Conservation (phyloP, 2,888 invertebrate species). For the Zaprionus lineosus region DNA sequence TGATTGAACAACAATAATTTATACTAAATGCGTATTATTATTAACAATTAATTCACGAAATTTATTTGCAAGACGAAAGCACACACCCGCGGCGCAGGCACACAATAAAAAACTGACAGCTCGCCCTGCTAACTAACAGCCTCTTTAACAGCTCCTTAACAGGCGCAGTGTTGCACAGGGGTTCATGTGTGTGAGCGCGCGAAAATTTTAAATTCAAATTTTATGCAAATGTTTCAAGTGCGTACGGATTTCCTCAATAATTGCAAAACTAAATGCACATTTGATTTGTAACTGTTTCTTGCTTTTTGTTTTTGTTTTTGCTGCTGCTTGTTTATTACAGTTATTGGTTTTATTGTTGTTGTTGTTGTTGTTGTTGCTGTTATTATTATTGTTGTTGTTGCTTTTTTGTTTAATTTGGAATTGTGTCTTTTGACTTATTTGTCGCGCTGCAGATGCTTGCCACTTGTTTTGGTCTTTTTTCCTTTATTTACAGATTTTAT, state of each 20-base stretch:
- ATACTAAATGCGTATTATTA: constrained; percentile 18
- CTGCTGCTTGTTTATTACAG: too few relatives aligned
- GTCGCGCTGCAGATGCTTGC: constrained; percentile 44
- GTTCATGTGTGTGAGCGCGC: constrained; percentile 21
- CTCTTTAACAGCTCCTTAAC: constrained; percentile 39
- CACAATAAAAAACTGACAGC: constrained; percentile 58
- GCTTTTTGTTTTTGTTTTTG: constrained; percentile 5
- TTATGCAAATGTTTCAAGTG: constrained; percentile 18
- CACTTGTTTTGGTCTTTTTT: constrained; percentile 72
- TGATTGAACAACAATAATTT: constrained; percentile 1
- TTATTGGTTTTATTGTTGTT: not conserved
- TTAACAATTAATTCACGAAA: constrained; percentile 37
- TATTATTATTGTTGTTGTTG: constrained; percentile 6
- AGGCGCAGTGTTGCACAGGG: constrained; percentile 45
- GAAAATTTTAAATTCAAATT: constrained; percentile 33
- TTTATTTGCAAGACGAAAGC: constrained; percentile 46
- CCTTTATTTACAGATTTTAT: constrained; percentile 66
- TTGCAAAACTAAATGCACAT: constrained; percentile 23
- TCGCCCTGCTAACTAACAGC: constrained; percentile 53
- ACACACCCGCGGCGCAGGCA: constrained; percentile 58
- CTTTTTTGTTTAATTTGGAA: constrained; percentile 24
- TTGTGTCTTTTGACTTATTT: constrained; percentile 58
- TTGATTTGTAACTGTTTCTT: constrained; percentile 37
- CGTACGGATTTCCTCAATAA: constrained; percentile 9
- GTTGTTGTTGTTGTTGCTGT: constrained; percentile 5